Conservation (phyloP, 92 coral and sea anemone species). For the Epizoanthus illoricatus region DNA sequence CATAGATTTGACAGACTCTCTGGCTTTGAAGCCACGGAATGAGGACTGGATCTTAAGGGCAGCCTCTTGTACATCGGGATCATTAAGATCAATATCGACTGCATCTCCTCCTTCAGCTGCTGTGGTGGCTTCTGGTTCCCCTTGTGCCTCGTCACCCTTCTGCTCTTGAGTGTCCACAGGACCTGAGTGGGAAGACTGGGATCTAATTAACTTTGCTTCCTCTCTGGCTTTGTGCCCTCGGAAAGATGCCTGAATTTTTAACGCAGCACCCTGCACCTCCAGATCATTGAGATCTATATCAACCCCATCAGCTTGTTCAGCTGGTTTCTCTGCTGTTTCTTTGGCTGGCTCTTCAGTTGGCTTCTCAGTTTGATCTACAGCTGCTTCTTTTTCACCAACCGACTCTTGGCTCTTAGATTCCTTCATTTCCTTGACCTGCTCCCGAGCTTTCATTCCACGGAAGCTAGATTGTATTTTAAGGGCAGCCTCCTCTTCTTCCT, state of each 20-base stretch:
- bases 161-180: conserved; percentile 24
- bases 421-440: conserved; percentile 61
- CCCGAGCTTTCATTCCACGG: conserved; percentile 69
- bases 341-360: conserved; percentile 20
- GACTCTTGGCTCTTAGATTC: conserved; percentile 55
- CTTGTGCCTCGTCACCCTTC: conserved; percentile 23
- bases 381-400: conserved; percentile 9
- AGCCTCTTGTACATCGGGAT: conserved; percentile 74
- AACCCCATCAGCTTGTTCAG: conserved; percentile 37
- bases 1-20: conserved; percentile 51
- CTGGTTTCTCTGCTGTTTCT: conserved; percentile 35
- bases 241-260: conserved; percentile 88
- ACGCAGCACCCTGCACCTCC: conserved; percentile 74
- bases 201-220: conserved; percentile 61
- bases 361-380: conserved; percentile 12
- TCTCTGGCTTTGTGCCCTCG: conserved; percentile 88
- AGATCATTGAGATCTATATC: conserved; percentile 76
- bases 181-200: conserved; percentile 28
- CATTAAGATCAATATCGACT: conserved; percentile 40
- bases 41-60: conserved; percentile 75
- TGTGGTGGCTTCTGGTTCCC: conserved; percentile 11
- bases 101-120: conserved; percentile 14
- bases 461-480: conserved; percentile 65
- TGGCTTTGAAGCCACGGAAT: conserved; percentile 71
- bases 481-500: conserved; percentile 84